These are phyloP conservation scores for Acridotheres tristis DNA, from an alignment of 2,797 vertebrate genomes.

Conservation along the genomic window DNA sequence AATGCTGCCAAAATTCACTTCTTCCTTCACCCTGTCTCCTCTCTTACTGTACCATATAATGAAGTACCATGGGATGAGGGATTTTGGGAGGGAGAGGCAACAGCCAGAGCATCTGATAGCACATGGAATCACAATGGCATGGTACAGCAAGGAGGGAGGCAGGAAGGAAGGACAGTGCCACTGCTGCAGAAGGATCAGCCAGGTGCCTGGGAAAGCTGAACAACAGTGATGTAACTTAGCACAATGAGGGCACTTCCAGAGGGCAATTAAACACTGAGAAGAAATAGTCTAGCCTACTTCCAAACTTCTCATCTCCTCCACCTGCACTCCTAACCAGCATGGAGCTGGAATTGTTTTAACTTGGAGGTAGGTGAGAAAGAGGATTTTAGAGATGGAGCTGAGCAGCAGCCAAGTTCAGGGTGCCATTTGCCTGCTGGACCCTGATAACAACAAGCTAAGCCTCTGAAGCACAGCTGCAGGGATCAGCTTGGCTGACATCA, in stretches of 20 bases:
- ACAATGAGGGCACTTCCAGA: neutral
- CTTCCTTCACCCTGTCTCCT: neutral
- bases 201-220: neutral
- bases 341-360: neutral
- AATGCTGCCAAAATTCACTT: neutral
- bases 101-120: neutral
- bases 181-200: neutral
- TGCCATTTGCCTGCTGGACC: conserved; percentile 10
- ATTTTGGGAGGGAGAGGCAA: neutral
- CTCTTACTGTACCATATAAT: neutral
- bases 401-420: conserved; percentile 21
- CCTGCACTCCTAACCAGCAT: neutral
- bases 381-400: neutral
- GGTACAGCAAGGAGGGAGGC: neutral
- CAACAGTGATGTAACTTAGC: neutral
- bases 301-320: neutral
- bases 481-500: conserved; percentile 18
- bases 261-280: neutral
- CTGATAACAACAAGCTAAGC: conserved; percentile 43
- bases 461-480: conserved; percentile 8
- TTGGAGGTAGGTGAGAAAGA: conserved; percentile 1
- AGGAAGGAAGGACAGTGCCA: neutral
- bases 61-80: neutral
- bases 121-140: neutral
- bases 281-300: neutral